Percentiles rank a stretch among this genome's conserved stretches.
Conservation (phyloP, 2,888 invertebrate species). For the Drosophila borealis region DNA sequence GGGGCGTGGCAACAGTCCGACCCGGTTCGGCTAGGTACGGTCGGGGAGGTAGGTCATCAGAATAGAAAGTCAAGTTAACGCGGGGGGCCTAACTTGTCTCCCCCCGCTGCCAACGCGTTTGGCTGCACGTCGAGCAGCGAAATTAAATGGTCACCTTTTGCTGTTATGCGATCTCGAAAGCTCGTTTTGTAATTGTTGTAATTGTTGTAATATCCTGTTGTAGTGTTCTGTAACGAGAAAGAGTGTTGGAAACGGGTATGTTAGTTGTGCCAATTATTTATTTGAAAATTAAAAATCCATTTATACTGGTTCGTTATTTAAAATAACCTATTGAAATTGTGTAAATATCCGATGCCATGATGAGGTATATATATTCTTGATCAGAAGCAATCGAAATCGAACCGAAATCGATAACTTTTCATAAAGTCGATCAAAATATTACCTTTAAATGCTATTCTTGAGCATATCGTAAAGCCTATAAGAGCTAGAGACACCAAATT, state of each 20-base stretch:
- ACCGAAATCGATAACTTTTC: too few relatives aligned
- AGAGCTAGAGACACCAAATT: too few relatives aligned
- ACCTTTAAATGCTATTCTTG: too few relatives aligned
- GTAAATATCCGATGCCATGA: too few relatives aligned
- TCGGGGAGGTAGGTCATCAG: conserved; percentile 31
- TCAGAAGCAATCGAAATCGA: too few relatives aligned
- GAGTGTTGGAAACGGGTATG: background rate
- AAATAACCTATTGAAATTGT: too few relatives aligned
- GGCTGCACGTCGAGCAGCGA: conserved; percentile 54
- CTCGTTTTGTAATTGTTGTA: conserved; percentile 23
- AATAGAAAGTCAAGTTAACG: conserved; percentile 43
- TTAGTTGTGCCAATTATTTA: background rate
- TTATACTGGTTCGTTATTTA: too few relatives aligned
- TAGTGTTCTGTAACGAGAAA: background rate
- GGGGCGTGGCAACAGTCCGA: conserved; percentile 17
- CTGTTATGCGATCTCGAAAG: conserved; percentile 42
- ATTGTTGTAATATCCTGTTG: conserved; percentile 6
- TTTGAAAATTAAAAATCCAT: too few relatives aligned
- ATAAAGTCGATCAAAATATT: too few relatives aligned
- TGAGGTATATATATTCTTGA: too few relatives aligned
- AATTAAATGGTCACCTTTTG: conserved; percentile 71
- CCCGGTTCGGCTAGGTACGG: background rate
- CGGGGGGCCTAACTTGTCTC: conserved; percentile 33
- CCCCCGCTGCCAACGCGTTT: conserved; percentile 45
- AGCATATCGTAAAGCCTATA: too few relatives aligned